These are phyloP conservation scores for Silurus asotus DNA, from an alignment of 2,113 vertebrate species.

Conservation along the genomic window DNA sequence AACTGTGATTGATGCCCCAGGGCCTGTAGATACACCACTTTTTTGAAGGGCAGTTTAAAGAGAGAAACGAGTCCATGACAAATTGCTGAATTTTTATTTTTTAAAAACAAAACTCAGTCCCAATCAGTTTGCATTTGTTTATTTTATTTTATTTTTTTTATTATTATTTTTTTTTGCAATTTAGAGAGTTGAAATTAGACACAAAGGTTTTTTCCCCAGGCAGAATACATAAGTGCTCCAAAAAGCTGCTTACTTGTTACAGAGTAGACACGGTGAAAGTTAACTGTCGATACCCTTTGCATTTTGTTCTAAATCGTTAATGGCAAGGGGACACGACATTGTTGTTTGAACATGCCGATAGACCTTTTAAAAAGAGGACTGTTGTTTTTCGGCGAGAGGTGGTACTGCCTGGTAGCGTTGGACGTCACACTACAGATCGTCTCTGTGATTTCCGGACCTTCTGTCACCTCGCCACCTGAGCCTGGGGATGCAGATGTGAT, in stretches of 20 bases:
- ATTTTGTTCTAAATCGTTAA: conserved; percentile 68
- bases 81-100: conserved; percentile 72
- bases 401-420: conserved; percentile 60
- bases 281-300: conserved; percentile 65
- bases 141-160: conserved; percentile 54
- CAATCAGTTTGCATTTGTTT: conserved; percentile 56
- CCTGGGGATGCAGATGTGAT: conserved; percentile 55
- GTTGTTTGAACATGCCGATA: conserved; percentile 59
- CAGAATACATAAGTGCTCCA: conserved; percentile 64
- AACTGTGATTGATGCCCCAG: conserved; percentile 76
- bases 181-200: conserved; percentile 63
- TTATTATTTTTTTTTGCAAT: conserved; percentile 52
- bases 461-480: conserved; percentile 57
- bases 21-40: conserved; percentile 74
- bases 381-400: conserved; percentile 52
- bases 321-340: conserved; percentile 62
- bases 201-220: conserved; percentile 52
- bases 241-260: conserved; percentile 62
- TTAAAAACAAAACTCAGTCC: conserved; percentile 54
- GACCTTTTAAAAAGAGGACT: conserved; percentile 60
- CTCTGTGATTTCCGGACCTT: conserved; percentile 46
- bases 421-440: conserved; percentile 58
- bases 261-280: conserved; percentile 63
- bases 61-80: conserved; percentile 70
- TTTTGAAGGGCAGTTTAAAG: conserved; percentile 76